Evolutionary conservation across 2,888 invertebrate species (phyloP).

Genomic region (Aphrophora alni): DNA sequence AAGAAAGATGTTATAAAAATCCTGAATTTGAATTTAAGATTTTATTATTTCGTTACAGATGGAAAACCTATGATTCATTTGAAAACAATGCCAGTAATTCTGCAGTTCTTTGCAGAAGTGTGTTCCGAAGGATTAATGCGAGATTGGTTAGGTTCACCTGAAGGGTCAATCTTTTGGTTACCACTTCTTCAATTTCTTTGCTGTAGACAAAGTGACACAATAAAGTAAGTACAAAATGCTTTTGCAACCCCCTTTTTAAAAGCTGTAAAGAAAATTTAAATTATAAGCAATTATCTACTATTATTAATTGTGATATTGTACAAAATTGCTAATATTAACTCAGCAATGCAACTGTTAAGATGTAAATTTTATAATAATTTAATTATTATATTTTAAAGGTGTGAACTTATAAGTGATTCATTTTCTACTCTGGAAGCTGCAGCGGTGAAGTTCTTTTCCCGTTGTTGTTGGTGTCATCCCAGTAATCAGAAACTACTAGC

Average conservation of each 20-base stretch:
- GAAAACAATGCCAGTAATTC: slow-evolving; percentile 68
- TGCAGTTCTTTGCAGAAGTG: slow-evolving; percentile 82
- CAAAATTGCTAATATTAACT: too few species aligned
- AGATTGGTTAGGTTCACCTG: slow-evolving; percentile 83
- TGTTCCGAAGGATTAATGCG: slow-evolving; percentile 82
- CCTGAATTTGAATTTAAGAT: too few species aligned
- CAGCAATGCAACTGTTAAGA: too few species aligned
- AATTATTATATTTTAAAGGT: slow-evolving; percentile 31
- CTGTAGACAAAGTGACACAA: slow-evolving; percentile 62
- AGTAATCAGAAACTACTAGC: slow-evolving; percentile 85
- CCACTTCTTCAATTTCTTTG: slow-evolving; percentile 79
- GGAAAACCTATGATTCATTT: slow-evolving; percentile 63
- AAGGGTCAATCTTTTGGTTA: slow-evolving; percentile 86
- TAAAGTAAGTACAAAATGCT: slow-evolving; percentile 50
- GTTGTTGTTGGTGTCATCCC: slow-evolving; percentile 84
- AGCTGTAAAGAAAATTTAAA: too few species aligned
- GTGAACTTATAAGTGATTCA: slow-evolving; percentile 52
- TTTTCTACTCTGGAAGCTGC: slow-evolving; percentile 69
- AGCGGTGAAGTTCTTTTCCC: slow-evolving; percentile 81
- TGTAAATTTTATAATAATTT: too few species aligned
- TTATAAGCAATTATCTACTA: too few species aligned
- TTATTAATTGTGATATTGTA: too few species aligned
- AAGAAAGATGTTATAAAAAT: too few species aligned
- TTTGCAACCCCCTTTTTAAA: too few species aligned
- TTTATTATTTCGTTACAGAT: slow-evolving; percentile 36